Conservation (phyloP, 2,113 vertebrate genomes). For the Neogale vison region DNA sequence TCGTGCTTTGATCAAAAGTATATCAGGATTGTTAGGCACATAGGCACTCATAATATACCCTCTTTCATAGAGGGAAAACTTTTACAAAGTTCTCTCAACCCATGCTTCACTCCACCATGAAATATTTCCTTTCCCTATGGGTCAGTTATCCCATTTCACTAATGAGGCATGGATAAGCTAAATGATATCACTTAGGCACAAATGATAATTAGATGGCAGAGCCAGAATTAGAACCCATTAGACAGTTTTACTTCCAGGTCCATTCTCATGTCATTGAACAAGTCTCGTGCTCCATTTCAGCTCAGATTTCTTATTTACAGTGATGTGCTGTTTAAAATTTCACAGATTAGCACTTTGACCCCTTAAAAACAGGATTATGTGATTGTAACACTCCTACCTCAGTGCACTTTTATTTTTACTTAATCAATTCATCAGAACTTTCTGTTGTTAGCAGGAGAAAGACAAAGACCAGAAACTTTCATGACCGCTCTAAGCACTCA, state of each 20-base stretch:
- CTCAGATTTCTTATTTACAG: slow-evolving; percentile 64
- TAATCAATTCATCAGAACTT: slow-evolving; percentile 57
- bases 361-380: slow-evolving; percentile 12
- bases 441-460: slow-evolving; percentile 72
- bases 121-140: slow-evolving; percentile 10
- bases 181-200: slow-evolving; percentile 58
- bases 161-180: slow-evolving; percentile 54
- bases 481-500: background rate
- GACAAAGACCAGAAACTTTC: slow-evolving; percentile 8
- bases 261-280: slow-evolving; percentile 45
- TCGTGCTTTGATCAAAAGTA: background rate
- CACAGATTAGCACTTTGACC: slow-evolving; percentile 44
- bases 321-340: slow-evolving; percentile 54
- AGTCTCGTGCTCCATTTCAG: background rate
- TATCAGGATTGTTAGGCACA: background rate
- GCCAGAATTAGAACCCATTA: slow-evolving; percentile 54
- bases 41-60: background rate
- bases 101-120: background rate
- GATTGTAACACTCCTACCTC: background rate
- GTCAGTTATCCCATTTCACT: slow-evolving; percentile 53
- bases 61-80: background rate
- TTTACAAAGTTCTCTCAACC: background rate
- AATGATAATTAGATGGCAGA: slow-evolving; percentile 55
- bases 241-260: slow-evolving; percentile 52
- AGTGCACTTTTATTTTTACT: slow-evolving; percentile 47